Base-by-base conservation (phyloP, 2,888 invertebrate species). In the Eumacrocentrus americanus region DNA sequence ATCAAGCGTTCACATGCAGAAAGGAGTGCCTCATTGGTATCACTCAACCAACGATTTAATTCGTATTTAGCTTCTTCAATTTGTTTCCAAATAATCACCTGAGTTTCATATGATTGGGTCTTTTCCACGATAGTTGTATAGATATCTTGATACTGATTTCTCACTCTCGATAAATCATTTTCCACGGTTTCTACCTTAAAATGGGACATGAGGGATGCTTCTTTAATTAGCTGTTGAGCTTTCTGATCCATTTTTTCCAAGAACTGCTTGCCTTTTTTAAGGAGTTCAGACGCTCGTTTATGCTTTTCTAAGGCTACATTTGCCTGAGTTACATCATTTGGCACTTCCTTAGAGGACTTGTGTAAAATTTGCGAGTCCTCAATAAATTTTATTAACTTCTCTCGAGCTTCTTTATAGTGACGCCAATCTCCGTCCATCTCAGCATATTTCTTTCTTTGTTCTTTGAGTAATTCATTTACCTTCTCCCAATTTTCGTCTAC, bases 41-140 rank as follows among this genome's bases (percentile, higher is more conserved):
- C 90, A 61, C 88, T 87, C 4, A 95, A 77, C 97, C 97, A 97
- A 18, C 88, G 86, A 0, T 91, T 82, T 2, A 96, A 83, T 76
- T 93, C 93, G 65, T 90, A 90, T 75, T 92, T 93, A 0, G 90
- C 88, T 61, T 92, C 92, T 69, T 94, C 91, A 34, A 97, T 91
- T 78, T 95, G 94, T 72, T 93, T 91, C 95, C 95, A 96, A 54
- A 95, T 90, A n/a, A 92, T 89, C 0, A 91, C 85, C 80, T 96
- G 94, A 0, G 93, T 91, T 81, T 97, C 96, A 51, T 91, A 86
- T 55, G 89, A 88, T 78, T 94, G 92, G 18, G 89, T 88, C 67
- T 88, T 86, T 67, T 89, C 90, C 4, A 89, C 85, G 2, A 91
- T 85, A 48, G 86, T 86, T 63, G 91, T 89, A 70, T 90, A 89